Base-by-base conservation (phyloP, 2,797 vertebrate genomes). In the Tympanoctomys barrerae region DNA sequence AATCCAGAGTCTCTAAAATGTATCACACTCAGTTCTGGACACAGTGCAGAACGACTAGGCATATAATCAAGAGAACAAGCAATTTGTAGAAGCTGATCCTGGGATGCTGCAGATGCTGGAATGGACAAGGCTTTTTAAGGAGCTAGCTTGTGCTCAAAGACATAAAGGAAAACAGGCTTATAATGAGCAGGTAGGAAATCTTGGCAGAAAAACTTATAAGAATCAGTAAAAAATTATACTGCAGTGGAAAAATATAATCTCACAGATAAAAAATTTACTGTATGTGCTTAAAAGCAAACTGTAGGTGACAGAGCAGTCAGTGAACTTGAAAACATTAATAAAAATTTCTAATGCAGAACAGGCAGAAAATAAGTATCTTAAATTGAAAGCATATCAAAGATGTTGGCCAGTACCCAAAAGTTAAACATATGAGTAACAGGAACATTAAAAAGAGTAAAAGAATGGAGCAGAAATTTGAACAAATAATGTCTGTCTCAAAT, bases 1-100 rank as follows among this genome's bases (percentile, higher is more conserved):
- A 93, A 73, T 82, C 75, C 14, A 87, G 46, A 83, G 11, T 83
- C 88, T 89, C 54, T 89, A 64, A 70, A 78, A 77, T 68, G 13
- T 26, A 49, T 24, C 70, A 68, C 64, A 54, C 9, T 26, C 54
- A 31, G 54, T 73, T 68, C 73, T 49, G 1, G 42, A 59, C 18
- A 66, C 4, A 73, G 61, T 24, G 33, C 66, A 24, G 66, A 83
- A 68, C 14, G 36, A 79, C 7, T 16, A 79, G 86, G 39, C 16
- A 39, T 13, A 21, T 13, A 46, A 10, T 62, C 39, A 78, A 59
- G 84, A 80, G 57, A 75, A 64, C 87, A 80, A 54, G 14, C n/a
- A 64, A 68, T 62, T 7, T 71, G 28, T 0, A 81, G 71, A 54
- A 52, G 64, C 7, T 19, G 36, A 75, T 39, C 59, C 70, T 36